These are phyloP conservation scores for Nothoprocta perdicaria DNA, from an alignment of 2,113 vertebrate species.

Conservation along the genomic window DNA sequence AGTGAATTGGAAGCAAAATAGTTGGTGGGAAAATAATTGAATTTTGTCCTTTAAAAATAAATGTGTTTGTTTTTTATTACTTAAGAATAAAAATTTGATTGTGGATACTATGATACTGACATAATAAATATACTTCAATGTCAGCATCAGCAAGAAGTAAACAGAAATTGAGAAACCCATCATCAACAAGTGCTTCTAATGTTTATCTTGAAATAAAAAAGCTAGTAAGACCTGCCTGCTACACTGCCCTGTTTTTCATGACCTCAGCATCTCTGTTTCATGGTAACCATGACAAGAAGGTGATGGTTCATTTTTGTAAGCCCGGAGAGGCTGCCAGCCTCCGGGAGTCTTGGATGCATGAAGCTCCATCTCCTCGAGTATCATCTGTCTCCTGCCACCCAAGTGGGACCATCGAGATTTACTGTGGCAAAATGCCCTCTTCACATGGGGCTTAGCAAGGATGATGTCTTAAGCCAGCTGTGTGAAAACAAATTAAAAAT, in stretches of 20 bases:
- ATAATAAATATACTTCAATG: neutral
- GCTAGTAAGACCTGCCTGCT: neutral
- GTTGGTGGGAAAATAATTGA: neutral
- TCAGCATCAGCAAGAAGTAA: neutral
- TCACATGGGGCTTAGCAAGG: neutral
- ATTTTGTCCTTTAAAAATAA: neutral
- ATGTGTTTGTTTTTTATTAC: neutral
- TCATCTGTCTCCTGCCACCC: neutral
- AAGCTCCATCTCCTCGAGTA: neutral
- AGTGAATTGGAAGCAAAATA: accelerated
- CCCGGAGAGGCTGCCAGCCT: neutral
- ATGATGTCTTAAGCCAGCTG: neutral
- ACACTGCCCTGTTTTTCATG: neutral
- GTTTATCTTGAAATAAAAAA: neutral
- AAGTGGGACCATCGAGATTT: neutral
- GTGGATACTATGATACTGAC: neutral
- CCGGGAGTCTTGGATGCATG: neutral
- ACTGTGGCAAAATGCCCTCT: neutral
- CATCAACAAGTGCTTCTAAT: too few species aligned
- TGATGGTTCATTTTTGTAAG: neutral
- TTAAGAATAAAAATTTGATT: neutral
- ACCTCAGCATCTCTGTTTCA: neutral
- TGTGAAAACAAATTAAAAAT: too few species aligned
- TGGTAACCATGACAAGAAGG: neutral
- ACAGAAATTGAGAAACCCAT: neutral